Percentiles rank a stretch among this genome's conserved stretches.
These are phyloP conservation scores for Blastomussa wellsi DNA, from an alignment of 92 coral and sea anemone species.

Conservation along the genomic window DNA sequence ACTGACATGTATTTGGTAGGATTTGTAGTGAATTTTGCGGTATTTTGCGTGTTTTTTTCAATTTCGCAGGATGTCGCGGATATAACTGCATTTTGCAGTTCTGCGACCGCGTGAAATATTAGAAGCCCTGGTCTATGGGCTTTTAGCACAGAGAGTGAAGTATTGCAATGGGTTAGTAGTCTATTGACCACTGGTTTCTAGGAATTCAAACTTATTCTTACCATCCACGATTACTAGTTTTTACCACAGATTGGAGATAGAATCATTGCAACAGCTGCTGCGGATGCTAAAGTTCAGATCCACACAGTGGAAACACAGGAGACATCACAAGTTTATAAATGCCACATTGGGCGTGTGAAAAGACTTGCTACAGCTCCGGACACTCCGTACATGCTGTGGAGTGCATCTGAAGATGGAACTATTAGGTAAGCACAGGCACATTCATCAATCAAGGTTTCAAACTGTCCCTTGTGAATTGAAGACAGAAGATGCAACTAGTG, in stretches of 20 bases:
- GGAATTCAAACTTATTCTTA: not conserved
- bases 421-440: constrained; percentile 61
- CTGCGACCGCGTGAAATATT: no score
- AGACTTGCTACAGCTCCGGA: constrained; percentile 96
- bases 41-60: no score
- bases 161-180: not conserved
- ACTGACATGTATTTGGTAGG: no score
- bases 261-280: constrained; percentile 95
- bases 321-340: constrained; percentile 80
- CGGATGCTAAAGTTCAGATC: constrained; percentile 92
- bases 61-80: no score
- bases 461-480: not conserved
- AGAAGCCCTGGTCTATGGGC: no score
- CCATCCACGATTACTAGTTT: constrained; percentile 52
- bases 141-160: not conserved
- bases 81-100: no score
- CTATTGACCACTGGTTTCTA: not conserved
- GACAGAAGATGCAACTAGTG: not conserved
- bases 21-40: no score
- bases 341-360: constrained; percentile 93
- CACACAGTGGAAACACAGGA: constrained; percentile 87
- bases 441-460: not conserved
- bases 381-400: constrained; percentile 82
- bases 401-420: constrained; percentile 99
- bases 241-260: constrained; percentile 85